Base-by-base conservation (phyloP, 2,888 invertebrate genomes). In the Dichetophora obliterata region DNA sequence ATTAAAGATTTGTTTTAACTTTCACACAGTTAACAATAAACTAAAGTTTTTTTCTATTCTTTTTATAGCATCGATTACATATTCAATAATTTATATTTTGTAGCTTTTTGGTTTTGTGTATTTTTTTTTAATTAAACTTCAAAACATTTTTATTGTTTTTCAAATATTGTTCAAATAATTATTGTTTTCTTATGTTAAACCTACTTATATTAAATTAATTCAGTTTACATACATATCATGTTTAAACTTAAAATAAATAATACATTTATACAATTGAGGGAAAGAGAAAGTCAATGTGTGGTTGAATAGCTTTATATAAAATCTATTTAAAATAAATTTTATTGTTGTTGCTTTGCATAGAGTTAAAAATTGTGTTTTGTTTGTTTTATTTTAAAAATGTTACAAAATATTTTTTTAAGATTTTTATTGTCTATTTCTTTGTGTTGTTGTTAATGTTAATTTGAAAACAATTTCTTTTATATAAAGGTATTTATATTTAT, bases 351-450 rank as follows among this genome's bases (percentile, higher is more conserved):
- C 16, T 22, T 27, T 68, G 19, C n/a, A 68, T 22, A 19, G 11
- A 66, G 24, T 27, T 19, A 24, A 68, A 68, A 68, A 4, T 34
- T 11, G 43, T 37, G 27, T 27, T 27, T 27, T 66, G 11, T 59
- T 66, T 65, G 52, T 3, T 27, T 63, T 48, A 22, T 31, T 59
- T 73, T 73, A 52, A 61, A 73, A 65, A 63, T 31, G 19, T 31
- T 65, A 74, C 37, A 74, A 74, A 66, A 74, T 74, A 74, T 65
- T 74, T 74, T 24, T 14, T 52, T 16, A 48, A 54, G 34, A 37
- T 37, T 54, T 19, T 74, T 74, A 74, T 74, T 74, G 74, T 74
- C 74, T 74, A 74, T 74, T 74, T 74, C 74, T 74, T 74, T 74
- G 74, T 54, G 74, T 66, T 65, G 65, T 65, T 31, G 65, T 65